phyloP scores from a whole-genome alignment of 1,140 invertebrate genomes.

The Battus philenor region DNA sequence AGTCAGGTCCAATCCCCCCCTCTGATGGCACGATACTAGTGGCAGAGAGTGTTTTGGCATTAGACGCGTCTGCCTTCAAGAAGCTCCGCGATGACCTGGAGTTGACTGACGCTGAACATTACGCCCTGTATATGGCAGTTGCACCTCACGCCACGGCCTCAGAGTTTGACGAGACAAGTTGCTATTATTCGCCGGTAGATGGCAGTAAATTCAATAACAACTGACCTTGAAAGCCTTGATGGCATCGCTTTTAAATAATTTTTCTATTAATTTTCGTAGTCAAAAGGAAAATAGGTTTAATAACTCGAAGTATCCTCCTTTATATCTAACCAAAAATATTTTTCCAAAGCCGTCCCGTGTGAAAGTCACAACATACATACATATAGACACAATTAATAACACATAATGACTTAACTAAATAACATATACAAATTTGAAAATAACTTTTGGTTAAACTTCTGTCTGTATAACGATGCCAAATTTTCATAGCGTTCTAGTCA shows the following conservation, averaged over 20 bases:
- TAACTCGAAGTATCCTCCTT: no score
- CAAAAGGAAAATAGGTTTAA: no score
- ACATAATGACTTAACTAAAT: no score
- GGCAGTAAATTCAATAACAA: constrained; percentile 79
- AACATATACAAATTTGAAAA: no score
- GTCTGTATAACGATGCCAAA: no score
- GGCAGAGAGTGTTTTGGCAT: constrained; percentile 67
- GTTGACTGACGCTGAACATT: constrained; percentile 90
- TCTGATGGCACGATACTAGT: constrained; percentile 63
- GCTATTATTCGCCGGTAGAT: constrained; percentile 90
- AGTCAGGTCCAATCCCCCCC: constrained; percentile 34
- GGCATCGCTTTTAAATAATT: no score
- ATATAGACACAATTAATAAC: no score
- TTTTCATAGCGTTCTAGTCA: no score
- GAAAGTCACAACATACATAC: no score
- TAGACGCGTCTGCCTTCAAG: constrained; percentile 60
- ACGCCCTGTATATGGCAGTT: constrained; percentile 88
- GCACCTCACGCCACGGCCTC: constrained; percentile 89
- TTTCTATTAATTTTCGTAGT: no score
- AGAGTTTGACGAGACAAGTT: constrained; percentile 91
- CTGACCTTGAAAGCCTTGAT: background rate
- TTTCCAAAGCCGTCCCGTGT: no score
- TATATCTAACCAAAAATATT: background rate
- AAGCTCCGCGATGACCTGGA: constrained; percentile 74
- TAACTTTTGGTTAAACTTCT: no score